Evolutionary conservation across 2,797 vertebrate species (phyloP), one percentile per base, ranked within the genome.

Genomic region (Sandelia bainsii): DNA sequence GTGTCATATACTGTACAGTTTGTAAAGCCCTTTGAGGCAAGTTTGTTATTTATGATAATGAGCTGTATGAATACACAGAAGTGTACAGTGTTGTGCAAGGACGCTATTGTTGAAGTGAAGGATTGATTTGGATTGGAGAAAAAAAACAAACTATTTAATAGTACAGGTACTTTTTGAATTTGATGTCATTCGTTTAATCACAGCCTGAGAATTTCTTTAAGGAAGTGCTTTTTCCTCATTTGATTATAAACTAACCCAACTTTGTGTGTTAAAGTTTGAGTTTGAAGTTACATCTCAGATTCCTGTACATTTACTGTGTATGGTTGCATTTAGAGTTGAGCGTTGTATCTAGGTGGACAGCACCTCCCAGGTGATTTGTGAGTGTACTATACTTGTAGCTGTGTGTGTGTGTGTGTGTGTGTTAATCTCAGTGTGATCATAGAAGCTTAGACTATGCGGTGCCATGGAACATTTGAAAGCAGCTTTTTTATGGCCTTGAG

Each of bases 381-480:
- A 66, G 16, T 40, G 51, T 39, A 50, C 32, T 34, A 10, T 64
- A 61, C 50, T 69, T 60, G 72, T 25, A 42, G 14, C 8, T 58
- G 20, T 34, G 20, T 60, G 73, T 73, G 77, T 51, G 23, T 51
- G 25, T 72, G 71, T 77, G 74, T 62, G 57, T 68, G 51, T 75
- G 50, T 40, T 12, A 66, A 69, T 77, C 46, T 75, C 45, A 48
- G 34, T 40, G 77, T 75, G 82, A 88, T 81, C 77, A 81, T 64
- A 62, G 53, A 49, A 81, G 76, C 74, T 85, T 80, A 87, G 84
- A 87, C 78, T 77, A 25, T 48, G 22, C 3, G 71, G 77, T 84
- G 79, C 82, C 72, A 62, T 44, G 48, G 61, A 69, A 79, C 57
- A 54, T 81, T 83, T 82, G 68, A 74, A 80, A 84, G 83, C 81